Evolutionary conservation across 1,140 invertebrate genomes (phyloP).

Genomic region (Rhopalosiphum maidis): DNA sequence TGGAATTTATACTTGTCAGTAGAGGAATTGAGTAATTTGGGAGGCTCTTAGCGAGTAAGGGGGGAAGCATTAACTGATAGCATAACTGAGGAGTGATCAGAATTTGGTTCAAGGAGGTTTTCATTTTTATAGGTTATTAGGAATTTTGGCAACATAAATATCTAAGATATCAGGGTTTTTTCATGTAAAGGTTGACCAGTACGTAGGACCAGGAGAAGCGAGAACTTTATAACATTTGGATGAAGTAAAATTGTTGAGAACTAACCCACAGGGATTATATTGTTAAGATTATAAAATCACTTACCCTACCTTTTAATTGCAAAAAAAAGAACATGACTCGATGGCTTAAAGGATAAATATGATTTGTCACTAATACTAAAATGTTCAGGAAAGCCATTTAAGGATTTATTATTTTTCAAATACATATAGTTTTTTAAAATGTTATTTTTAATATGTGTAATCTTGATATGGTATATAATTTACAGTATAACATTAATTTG

Average conservation of each 20-base stretch:
- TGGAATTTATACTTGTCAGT: not conserved
- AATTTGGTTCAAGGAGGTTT: slow-evolving; percentile 1
- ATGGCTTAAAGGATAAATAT: too few species aligned
- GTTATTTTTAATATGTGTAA: too few species aligned
- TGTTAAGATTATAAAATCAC: not conserved
- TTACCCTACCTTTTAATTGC: not conserved
- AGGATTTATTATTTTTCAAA: too few species aligned
- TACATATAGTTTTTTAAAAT: too few species aligned
- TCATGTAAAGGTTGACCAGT: slow-evolving; percentile 5
- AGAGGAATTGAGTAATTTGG: not conserved
- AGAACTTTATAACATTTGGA: slow-evolving; percentile 7
- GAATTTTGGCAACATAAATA: not conserved
- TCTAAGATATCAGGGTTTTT: slow-evolving; percentile 28
- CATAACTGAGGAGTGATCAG: not conserved
- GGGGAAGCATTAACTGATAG: slow-evolving; percentile 24
- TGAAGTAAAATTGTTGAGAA: slow-evolving; percentile 59
- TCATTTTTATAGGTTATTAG: not conserved
- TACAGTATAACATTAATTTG: too few species aligned
- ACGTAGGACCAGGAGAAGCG: slow-evolving; percentile 49
- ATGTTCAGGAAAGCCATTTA: too few species aligned
- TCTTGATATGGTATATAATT: too few species aligned
- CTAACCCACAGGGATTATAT: slow-evolving; percentile 60
- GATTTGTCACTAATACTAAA: too few species aligned
- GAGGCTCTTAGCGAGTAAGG: too few species aligned
- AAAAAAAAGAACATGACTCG: not conserved